phyloP scores from a whole-genome alignment of 2,797 vertebrate genomes.

The Tangara arthus region DNA sequence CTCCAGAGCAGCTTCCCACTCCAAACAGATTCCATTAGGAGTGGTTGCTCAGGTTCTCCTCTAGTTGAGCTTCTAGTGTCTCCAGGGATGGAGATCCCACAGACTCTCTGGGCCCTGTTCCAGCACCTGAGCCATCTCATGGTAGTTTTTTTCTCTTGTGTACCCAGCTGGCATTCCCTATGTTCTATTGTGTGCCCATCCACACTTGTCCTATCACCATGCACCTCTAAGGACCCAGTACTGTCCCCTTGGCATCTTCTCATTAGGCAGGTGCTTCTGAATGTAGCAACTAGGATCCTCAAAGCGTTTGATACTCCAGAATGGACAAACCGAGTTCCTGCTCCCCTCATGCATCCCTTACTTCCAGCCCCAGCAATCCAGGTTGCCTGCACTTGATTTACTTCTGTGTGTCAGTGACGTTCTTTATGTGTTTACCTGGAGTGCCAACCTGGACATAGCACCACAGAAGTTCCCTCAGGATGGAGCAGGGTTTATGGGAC shows the following conservation, averaged over 20 bases:
- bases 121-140: background rate
- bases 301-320: background rate
- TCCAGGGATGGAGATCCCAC: background rate
- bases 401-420: background rate
- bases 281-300: background rate
- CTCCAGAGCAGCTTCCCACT: background rate
- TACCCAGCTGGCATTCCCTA: background rate
- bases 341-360: background rate
- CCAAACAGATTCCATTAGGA: background rate
- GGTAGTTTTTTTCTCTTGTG: background rate
- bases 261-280: background rate
- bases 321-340: background rate
- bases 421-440: background rate
- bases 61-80: background rate
- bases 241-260: background rate
- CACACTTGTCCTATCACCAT: background rate
- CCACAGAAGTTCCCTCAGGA: background rate
- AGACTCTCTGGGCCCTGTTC: background rate
- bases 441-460: background rate
- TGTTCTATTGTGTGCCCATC: background rate
- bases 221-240: background rate
- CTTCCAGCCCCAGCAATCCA: background rate
- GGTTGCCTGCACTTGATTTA: background rate
- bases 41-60: background rate
- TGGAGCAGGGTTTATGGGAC: background rate